Percentiles rank a stretch among this genome's conserved stretches.
Conservation (phyloP, 2,888 invertebrate species). For the Brachylomia viminalis region DNA sequence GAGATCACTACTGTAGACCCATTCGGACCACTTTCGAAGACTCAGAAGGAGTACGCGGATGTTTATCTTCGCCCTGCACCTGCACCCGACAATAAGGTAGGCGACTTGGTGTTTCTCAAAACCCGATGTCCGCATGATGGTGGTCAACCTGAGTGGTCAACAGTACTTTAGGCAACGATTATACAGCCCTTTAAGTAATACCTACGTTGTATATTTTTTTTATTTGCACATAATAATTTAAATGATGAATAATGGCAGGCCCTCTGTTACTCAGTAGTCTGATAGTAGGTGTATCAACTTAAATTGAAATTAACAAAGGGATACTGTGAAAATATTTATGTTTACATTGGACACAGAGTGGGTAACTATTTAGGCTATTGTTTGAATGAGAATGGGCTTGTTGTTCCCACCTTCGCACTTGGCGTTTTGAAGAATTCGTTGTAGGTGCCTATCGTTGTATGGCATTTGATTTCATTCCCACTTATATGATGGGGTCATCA, state of each 20-base stretch:
- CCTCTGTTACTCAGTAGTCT: background rate
- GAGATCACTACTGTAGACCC: too few relatives aligned
- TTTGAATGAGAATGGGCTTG: slow-evolving; percentile 24
- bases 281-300: slow-evolving; percentile 42
- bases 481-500: background rate
- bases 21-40: too few relatives aligned
- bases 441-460: background rate
- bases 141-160: too few relatives aligned
- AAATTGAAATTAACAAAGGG: slow-evolving; percentile 39
- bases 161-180: too few relatives aligned
- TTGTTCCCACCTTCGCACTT: background rate
- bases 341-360: slow-evolving; percentile 22
- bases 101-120: too few relatives aligned
- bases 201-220: background rate
- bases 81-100: too few relatives aligned
- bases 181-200: too few relatives aligned
- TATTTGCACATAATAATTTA: background rate
- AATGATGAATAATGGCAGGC: background rate
- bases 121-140: too few relatives aligned
- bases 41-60: too few relatives aligned
- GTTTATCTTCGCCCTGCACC: too few relatives aligned
- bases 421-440: background rate
- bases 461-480: background rate
- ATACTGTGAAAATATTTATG: slow-evolving; percentile 42
- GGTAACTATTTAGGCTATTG: slow-evolving; percentile 27